Percentiles rank a stretch among this genome's conserved stretches.
These are phyloP conservation scores for Latrodectus elegans DNA, from an alignment of 2,888 invertebrate genomes.

Conservation along the genomic window DNA sequence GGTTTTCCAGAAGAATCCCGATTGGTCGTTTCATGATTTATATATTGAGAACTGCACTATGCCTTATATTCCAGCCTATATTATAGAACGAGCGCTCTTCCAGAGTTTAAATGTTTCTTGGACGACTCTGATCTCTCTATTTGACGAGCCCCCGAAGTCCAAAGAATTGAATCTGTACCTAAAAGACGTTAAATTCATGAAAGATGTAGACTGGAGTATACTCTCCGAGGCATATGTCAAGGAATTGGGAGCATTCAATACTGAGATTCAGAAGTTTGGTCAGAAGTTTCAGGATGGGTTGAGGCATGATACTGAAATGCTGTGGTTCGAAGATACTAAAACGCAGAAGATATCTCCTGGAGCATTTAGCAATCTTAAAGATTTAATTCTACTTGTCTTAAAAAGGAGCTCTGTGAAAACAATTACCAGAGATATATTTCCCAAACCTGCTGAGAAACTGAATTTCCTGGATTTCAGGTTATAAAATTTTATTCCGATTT, in stretches of 20 bases:
- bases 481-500: too few relatives aligned
- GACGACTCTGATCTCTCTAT: conserved; percentile 4
- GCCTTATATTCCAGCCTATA: conserved; percentile 11
- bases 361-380: conserved; percentile 8
- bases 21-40: conserved; percentile 16
- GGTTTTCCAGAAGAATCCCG: conserved; percentile 22
- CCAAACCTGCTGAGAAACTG: conserved; percentile 1
- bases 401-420: neutral
- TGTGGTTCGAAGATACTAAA: conserved; percentile 23
- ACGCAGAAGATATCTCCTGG: neutral
- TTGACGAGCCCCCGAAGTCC: conserved; percentile 1
- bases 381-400: neutral
- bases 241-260: neutral
- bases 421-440: conserved; percentile 23
- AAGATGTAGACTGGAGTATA: conserved; percentile 6
- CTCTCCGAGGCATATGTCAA: neutral
- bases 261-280: neutral
- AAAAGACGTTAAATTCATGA: neutral
- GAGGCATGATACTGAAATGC: neutral
- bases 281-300: conserved; percentile 6
- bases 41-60: conserved; percentile 8
- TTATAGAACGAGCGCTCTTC: conserved; percentile 14
- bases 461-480: neutral
- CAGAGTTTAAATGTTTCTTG: conserved; percentile 23
- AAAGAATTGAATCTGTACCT: conserved; percentile 22